These are phyloP conservation scores for Synanceia verrucosa DNA, from an alignment of 2,797 vertebrate genomes.

Conservation along the genomic window DNA sequence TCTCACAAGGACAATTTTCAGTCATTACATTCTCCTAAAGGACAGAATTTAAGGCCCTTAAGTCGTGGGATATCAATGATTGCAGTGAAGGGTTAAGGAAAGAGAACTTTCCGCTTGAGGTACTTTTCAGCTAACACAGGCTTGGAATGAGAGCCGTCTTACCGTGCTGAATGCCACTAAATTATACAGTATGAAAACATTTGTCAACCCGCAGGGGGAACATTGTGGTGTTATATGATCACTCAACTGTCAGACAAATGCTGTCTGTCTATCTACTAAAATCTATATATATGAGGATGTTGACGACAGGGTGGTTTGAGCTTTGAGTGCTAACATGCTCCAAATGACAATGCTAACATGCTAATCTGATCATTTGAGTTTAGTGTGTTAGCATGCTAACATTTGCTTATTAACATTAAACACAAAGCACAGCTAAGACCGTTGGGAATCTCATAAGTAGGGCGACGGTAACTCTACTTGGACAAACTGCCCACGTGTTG, in stretches of 20 bases:
- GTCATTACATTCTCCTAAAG: slow-evolving; percentile 21
- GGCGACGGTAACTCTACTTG: too few relatives aligned
- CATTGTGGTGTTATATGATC: slow-evolving; percentile 20
- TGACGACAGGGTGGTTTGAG: too few relatives aligned
- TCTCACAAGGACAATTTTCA: slow-evolving; percentile 41
- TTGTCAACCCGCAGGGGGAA: slow-evolving; percentile 27
- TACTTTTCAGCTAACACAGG: slow-evolving; percentile 50
- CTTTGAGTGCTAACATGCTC: not conserved
- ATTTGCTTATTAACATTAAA: not conserved
- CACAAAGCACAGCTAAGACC: not conserved
- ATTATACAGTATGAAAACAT: slow-evolving; percentile 57
- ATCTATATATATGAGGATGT: too few relatives aligned
- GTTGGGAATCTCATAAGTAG: not conserved
- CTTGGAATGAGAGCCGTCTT: slow-evolving; percentile 48
- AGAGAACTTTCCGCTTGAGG: slow-evolving; percentile 49
- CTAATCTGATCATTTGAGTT: not conserved
- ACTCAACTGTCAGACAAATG: slow-evolving; percentile 1
- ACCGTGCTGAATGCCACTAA: slow-evolving; percentile 34
- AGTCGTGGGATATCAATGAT: slow-evolving; percentile 49
- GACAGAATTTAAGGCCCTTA: slow-evolving; percentile 15
- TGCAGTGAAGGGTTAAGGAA: slow-evolving; percentile 42
- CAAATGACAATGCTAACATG: not conserved
- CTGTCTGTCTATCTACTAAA: not conserved
- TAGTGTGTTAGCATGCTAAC: not conserved
- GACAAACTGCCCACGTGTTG: too few relatives aligned